Evolutionary conservation across 2,113 vertebrate species (phyloP).

Genomic region (Microtus oregoni): DNA sequence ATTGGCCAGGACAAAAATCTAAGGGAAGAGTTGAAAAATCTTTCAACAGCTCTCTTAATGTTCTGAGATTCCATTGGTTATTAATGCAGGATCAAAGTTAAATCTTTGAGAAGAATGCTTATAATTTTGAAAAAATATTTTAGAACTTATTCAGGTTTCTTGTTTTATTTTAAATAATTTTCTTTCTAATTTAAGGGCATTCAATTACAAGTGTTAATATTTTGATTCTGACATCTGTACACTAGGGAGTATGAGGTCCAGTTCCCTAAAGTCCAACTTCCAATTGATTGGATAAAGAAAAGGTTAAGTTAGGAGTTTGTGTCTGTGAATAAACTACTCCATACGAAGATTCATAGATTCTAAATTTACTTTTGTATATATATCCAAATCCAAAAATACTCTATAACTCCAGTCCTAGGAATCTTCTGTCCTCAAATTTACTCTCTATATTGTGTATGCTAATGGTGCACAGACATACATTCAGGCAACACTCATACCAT

Average conservation of each 20-base stretch:
- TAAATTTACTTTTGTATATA: background rate
- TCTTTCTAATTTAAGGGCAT: background rate
- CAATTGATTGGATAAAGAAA: background rate
- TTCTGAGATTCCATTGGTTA: background rate
- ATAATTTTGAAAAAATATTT: background rate
- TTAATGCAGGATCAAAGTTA: conserved; percentile 44
- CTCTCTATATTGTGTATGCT: background rate
- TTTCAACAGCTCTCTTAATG: background rate
- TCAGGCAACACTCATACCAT: background rate
- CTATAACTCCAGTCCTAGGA: background rate
- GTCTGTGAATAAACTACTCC: background rate
- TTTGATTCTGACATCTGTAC: background rate
- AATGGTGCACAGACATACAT: background rate
- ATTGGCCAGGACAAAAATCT: background rate
- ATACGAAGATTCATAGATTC: background rate
- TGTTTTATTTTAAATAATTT: conserved; percentile 21
- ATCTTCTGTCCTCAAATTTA: background rate
- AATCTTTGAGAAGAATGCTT: conserved; percentile 9
- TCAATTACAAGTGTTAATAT: background rate
- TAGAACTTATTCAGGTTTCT: background rate
- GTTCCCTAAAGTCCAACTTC: background rate
- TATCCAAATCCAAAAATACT: background rate
- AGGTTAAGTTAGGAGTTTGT: background rate
- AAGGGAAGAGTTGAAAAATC: background rate
- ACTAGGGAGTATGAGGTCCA: background rate